Evolutionary conservation across 2,113 vertebrate genomes (phyloP).

Genomic region (Chascanopsetta lugubris): DNA sequence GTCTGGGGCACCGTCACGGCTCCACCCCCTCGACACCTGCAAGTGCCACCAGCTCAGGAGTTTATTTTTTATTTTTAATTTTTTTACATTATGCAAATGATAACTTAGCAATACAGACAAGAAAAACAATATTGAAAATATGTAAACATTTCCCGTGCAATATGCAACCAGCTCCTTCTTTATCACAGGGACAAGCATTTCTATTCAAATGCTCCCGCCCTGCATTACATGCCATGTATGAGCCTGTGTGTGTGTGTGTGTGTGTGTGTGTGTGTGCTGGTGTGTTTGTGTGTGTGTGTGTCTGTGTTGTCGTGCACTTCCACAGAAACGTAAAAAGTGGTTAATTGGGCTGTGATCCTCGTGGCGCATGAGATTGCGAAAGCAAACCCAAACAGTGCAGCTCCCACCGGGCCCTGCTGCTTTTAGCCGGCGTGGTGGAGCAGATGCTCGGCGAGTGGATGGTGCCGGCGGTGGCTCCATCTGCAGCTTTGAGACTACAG

Average conservation of each 20-base stretch:
- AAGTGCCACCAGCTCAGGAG: too few species aligned
- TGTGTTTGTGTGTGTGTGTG: not conserved
- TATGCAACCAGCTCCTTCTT: too few species aligned
- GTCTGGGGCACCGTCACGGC: too few species aligned
- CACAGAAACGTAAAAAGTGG: constrained; percentile 25
- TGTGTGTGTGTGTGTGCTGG: not conserved
- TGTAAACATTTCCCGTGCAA: too few species aligned
- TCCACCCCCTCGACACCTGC: too few species aligned
- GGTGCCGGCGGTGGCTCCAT: constrained; percentile 55
- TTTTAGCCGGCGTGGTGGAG: constrained; percentile 53
- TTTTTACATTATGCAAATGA: too few species aligned
- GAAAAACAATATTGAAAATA: too few species aligned
- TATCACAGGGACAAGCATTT: too few species aligned
- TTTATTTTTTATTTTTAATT: too few species aligned
- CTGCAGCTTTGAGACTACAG: constrained; percentile 64
- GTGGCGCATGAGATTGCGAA: constrained; percentile 36
- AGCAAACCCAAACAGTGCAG: constrained; percentile 30
- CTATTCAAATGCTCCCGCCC: not conserved
- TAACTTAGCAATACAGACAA: too few species aligned
- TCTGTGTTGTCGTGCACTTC: constrained; percentile 9
- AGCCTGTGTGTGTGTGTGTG: too few species aligned
- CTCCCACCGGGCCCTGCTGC: constrained; percentile 48
- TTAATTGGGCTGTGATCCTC: constrained; percentile 58
- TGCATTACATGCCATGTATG: not conserved
- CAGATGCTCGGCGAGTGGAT: constrained; percentile 58